Conservation (phyloP, 2,113 vertebrate species). For the Varanus salvator region DNA sequence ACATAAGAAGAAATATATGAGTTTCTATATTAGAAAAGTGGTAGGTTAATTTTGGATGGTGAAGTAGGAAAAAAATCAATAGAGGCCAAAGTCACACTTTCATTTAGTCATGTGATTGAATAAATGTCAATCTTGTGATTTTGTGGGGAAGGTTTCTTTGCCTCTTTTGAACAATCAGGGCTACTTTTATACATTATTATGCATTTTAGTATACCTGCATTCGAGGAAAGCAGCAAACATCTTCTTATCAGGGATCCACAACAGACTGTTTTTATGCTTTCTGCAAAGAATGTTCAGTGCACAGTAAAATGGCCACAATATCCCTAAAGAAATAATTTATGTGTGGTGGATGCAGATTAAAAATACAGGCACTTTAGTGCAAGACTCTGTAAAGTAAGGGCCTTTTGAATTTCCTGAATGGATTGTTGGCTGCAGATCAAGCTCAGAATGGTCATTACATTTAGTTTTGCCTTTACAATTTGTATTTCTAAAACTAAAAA, state of each 20-base stretch:
- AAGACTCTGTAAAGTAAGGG: neutral
- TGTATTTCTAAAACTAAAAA: conserved; percentile 5
- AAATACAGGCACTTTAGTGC: conserved; percentile 2
- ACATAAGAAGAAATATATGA: too few species aligned
- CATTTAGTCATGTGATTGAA: neutral
- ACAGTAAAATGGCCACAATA: conserved; percentile 1
- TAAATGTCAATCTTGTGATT: too few species aligned
- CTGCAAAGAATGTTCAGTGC: neutral
- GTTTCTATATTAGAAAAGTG: too few species aligned
- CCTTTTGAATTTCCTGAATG: conserved; percentile 27
- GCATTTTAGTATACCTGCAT: neutral
- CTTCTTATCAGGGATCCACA: neutral
- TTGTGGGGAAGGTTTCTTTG: too few species aligned
- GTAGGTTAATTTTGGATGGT: too few species aligned
- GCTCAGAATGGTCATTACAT: neutral
- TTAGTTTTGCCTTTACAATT: neutral
- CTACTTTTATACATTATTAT: neutral
- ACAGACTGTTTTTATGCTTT: neutral
- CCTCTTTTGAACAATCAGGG: neutral
- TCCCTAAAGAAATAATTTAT: conserved; percentile 27
- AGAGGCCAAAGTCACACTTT: neutral
- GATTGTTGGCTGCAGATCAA: conserved; percentile 15
- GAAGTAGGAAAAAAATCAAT: too few species aligned
- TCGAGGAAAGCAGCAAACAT: neutral
- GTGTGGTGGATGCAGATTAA: conserved; percentile 17